A percentile compares a stretch with the other conserved stretches of the same genome.
Evolutionary conservation across 2,888 invertebrate genomes (phyloP).

Genomic region (Clistopyga incitator): DNA sequence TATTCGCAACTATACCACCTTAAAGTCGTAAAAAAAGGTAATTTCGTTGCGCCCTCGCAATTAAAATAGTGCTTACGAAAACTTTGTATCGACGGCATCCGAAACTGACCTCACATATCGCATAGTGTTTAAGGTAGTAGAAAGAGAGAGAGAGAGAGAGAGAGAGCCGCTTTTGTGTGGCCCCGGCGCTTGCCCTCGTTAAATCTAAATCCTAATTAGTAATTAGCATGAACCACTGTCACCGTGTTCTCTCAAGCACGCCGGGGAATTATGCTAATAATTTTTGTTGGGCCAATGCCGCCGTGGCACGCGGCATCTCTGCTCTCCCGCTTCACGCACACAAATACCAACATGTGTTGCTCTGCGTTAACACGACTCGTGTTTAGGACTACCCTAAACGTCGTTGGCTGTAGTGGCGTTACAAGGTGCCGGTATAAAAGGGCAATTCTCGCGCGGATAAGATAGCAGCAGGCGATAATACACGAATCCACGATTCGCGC

Average conservation of each 20-base stretch:
- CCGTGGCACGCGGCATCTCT: slow-evolving; percentile 59
- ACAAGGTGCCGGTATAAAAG: slow-evolving; percentile 11
- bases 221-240: slow-evolving; percentile 69
- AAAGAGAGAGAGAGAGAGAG: neutral
- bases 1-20: too few species aligned
- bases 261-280: slow-evolving; percentile 70
- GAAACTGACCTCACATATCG: neutral
- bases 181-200: slow-evolving; percentile 53
- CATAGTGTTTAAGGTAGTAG: neutral
- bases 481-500: slow-evolving; percentile 7
- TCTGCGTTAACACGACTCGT: neutral
- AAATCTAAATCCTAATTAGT: slow-evolving; percentile 66
- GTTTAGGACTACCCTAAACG: slow-evolving; percentile 21
- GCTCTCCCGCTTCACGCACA: slow-evolving; percentile 21
- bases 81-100: neutral
- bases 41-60: neutral
- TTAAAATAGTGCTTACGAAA: neutral
- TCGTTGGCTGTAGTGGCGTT: neutral
- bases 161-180: slow-evolving; percentile 13
- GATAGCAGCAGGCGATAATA: slow-evolving; percentile 54
- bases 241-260: slow-evolving; percentile 62
- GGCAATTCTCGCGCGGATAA: slow-evolving; percentile 44
- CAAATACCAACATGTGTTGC: slow-evolving; percentile 15
- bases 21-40: neutral
- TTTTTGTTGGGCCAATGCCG: slow-evolving; percentile 63